A percentile compares a stretch with the other conserved stretches of the same genome.
Conservation (phyloP, 2,113 vertebrate genomes). For the Perognathus longimembris region DNA sequence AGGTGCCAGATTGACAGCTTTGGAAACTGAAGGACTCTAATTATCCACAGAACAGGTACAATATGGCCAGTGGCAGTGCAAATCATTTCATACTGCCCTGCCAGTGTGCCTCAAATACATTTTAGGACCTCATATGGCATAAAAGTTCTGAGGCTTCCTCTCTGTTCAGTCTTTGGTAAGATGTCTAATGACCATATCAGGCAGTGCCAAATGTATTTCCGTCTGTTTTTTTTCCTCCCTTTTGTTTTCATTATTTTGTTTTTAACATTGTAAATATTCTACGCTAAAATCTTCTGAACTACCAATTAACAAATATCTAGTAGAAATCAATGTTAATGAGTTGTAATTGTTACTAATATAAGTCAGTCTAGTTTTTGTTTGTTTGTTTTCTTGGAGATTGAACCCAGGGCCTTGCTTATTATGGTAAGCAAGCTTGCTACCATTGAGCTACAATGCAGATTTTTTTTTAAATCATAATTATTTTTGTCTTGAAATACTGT, state of each 20-base stretch:
- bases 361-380: background rate
- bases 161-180: constrained; percentile 59
- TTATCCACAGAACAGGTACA: constrained; percentile 79
- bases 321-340: constrained; percentile 26
- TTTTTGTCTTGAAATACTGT: background rate
- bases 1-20: constrained; percentile 82
- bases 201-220: background rate
- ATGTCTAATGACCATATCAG: background rate
- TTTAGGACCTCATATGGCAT: constrained; percentile 59
- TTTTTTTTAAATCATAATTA: background rate
- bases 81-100: constrained; percentile 69
- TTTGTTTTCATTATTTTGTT: constrained; percentile 8
- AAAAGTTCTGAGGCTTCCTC: constrained; percentile 44
- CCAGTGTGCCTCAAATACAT: constrained; percentile 60
- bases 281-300: constrained; percentile 22
- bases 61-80: constrained; percentile 76
- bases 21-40: constrained; percentile 82
- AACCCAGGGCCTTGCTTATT: background rate
- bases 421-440: background rate
- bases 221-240: background rate
- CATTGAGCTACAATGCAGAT: background rate
- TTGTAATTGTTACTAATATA: constrained; percentile 38
- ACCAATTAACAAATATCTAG: background rate
- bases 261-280: constrained; percentile 47
- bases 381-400: background rate